Evolutionary conservation across 2,888 invertebrate species (phyloP).

Genomic region (Therioaphis trifolii): DNA sequence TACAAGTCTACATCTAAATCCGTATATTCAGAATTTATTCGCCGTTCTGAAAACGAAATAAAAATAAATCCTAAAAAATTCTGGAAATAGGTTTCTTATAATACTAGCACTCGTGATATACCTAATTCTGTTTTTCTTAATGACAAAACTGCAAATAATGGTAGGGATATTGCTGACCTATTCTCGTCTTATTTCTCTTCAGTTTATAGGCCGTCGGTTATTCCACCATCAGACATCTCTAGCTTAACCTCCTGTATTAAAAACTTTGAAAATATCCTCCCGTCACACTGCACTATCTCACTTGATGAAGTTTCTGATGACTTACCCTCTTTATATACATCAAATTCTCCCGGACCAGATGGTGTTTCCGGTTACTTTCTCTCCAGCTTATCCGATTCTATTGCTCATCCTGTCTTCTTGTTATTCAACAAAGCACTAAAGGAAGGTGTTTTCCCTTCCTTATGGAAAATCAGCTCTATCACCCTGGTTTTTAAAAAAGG

Average conservation of each 20-base stretch:
- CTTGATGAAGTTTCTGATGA: conserved; percentile 34
- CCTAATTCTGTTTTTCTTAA: neutral
- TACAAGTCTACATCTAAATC: neutral
- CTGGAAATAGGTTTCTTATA: conserved; percentile 12
- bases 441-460: conserved; percentile 20
- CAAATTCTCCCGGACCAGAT: conserved; percentile 29
- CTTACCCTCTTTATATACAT: conserved; percentile 11
- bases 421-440: conserved; percentile 44
- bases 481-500: no score
- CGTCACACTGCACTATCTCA: conserved; percentile 10
- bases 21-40: conserved; percentile 7
- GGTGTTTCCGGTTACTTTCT: conserved; percentile 35
- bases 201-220: neutral
- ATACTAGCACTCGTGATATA: neutral
- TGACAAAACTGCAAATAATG: conserved; percentile 9
- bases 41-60: conserved; percentile 1
- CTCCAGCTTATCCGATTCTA: neutral
- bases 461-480: conserved; percentile 58
- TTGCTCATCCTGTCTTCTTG: conserved; percentile 24
- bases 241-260: conserved; percentile 10
- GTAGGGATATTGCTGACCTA: conserved; percentile 12
- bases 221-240: conserved; percentile 4
- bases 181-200: conserved; percentile 19
- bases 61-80: conserved; percentile 16
- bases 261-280: conserved; percentile 13